phyloP scores from a whole-genome alignment of 37 sponge, comb jelly and placozoan species.

The Aphrocallistes beatrix region DNA sequence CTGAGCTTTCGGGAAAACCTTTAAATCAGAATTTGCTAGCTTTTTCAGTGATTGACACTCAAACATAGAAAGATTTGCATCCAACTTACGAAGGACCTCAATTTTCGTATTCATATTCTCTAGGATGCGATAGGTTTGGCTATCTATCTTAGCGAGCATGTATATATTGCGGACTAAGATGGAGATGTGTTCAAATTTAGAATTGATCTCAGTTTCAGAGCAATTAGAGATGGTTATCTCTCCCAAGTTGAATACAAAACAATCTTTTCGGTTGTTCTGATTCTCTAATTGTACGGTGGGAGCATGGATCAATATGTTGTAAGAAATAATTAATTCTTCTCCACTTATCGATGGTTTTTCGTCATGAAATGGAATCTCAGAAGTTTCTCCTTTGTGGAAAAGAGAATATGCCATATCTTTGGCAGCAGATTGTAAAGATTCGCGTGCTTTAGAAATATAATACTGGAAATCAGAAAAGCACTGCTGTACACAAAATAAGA shows the following conservation, averaged over 20 bases:
- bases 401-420: conserved; percentile 55
- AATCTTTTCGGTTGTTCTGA: conserved; percentile 27
- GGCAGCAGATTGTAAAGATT: conserved; percentile 54
- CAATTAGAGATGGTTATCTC: conserved; percentile 50
- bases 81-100: neutral
- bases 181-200: neutral
- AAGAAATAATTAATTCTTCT: neutral
- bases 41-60: neutral
- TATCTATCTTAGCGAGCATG: neutral
- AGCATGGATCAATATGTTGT: neutral
- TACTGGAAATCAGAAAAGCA: conserved; percentile 57
- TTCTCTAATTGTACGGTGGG: neutral
- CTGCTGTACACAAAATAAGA: conserved; percentile 51
- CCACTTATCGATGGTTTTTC: neutral
- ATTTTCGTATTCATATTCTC: neutral
- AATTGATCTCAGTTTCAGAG: neutral
- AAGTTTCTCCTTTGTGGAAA: neutral
- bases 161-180: neutral
- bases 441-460: conserved; percentile 19
- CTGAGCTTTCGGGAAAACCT: neutral
- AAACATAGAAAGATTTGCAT: neutral
- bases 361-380: neutral
- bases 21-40: neutral
- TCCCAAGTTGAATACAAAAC: conserved; percentile 59
- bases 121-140: neutral